Base-by-base conservation (phyloP, 2,888 invertebrate species). In the Cerceris ruficornis region DNA sequence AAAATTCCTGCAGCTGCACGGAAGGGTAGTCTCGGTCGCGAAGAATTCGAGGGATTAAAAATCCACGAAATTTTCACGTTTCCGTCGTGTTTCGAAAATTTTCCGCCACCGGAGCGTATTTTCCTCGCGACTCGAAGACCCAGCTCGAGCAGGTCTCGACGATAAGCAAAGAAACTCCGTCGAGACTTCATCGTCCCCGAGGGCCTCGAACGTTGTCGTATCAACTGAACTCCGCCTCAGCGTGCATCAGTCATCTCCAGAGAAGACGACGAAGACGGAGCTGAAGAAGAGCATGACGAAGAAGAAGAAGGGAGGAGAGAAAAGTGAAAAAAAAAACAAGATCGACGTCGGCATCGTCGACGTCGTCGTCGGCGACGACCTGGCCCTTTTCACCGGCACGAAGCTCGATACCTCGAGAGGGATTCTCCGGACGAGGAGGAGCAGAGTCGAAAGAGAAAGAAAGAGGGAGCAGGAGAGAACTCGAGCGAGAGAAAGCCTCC, bases 341-440 rank as follows among this genome's bases (percentile, higher is more conserved):
- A 72, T 68, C 72, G 64, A 67, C 72, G 62, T 65, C 72, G 64
- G 64, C 72, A 59, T 65, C 65, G 79, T 76, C 52, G 71, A 77
- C 60, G 55, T 46, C 59, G 74, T 62, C 76, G 74, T 71, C 60
- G 74, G 55, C 68, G 77, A 61, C 50, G 65, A 54, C 60, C 58
- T 52, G 62, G 50, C 65, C 66, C 73, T 75, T 82, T 81, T 71
- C 81, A 70, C 57, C 69, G 77, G 50, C 42, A 69, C 66, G 66
- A 69, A 72, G 70, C 77, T 77, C 77, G 81, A 81, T 77, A 81
- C 77, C 66, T 81, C 71, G 81, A 81, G 81, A 77, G 81, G 77
- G 81, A 81, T 81, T 77, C 77, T 52, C 69, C 67, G 72, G 15
- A 50, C 49, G 17, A n/a, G 50, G 81, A n/a, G 50, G 78, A 73